Base-by-base conservation (phyloP, 37 sponge, comb jelly and placozoan species). In the Cladorhizidae sp. region DNA sequence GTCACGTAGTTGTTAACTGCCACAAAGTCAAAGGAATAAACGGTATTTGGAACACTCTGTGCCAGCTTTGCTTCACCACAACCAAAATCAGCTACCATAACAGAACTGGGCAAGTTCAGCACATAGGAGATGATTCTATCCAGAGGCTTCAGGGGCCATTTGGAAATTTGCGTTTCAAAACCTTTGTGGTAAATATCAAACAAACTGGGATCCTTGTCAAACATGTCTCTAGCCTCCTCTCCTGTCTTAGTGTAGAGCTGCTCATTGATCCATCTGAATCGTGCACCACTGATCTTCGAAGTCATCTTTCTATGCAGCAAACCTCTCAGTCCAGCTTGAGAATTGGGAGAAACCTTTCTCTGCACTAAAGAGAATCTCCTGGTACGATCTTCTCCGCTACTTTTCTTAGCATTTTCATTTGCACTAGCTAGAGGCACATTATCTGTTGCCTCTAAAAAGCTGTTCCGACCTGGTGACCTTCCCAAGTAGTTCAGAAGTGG, bases 81-180 rank as follows among this genome's bases (percentile, higher is more conserved):
- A 0, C 99, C 99, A 81, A 98, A 84, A 80, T 98, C 99, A 69
- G 96, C 96, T 37, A 95, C 72, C 18, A 91, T 51, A 28, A 38
- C 59, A 22, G 63, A 32, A 2, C 40, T n/a, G 12, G 94, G 94
- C 18, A 94, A 80, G 17, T 43, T 37, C 45, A 37, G 33, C 33
- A 98, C 70, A 75, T 81, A 85, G 0, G 64, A 73, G 22, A 98
- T 85, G n/a, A 98, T 84, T 6, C 64, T 32, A 15, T 98, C 94
- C 33, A 98, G 67, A 20, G 99, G 99, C 61, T 94, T 95, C n/a
- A 79, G 18, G 15, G 97, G 96, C 99, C 99, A 98, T 51, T 89
- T 91, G 54, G 83, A 70, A 8, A 87, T 90, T 79, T 98, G 99
- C 2, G 76, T 74, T 43, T 76, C 21, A 73, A 89, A 98, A 3